Conservation (phyloP, 2,113 vertebrate genomes). For the Montifringilla adamsi region DNA sequence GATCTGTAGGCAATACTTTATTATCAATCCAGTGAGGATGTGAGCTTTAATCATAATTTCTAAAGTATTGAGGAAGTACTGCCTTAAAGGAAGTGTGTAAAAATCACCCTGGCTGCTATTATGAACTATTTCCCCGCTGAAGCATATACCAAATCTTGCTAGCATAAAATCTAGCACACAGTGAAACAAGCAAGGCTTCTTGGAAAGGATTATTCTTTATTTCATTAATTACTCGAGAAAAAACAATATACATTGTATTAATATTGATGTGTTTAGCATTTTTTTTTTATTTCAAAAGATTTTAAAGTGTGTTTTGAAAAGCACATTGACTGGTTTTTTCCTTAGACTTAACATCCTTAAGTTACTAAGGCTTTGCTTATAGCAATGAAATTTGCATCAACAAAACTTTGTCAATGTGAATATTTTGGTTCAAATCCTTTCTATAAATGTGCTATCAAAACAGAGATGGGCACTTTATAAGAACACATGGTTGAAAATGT, state of each 20-base stretch:
- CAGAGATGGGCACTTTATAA: neutral
- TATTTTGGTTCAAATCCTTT: neutral
- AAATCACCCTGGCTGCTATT: neutral
- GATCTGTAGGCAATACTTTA: neutral
- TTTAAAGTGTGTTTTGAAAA: neutral
- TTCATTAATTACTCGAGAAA: neutral
- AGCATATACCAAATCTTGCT: neutral
- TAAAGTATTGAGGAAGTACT: neutral
- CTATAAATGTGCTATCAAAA: neutral
- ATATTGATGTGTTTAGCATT: fast-evolving
- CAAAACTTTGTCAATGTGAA: neutral
- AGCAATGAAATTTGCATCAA: neutral
- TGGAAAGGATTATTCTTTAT: neutral
- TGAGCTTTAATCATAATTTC: neutral
- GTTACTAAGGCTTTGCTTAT: neutral
- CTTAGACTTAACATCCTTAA: neutral
- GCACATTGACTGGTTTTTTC: neutral
- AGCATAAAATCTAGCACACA: neutral
- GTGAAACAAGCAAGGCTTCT: neutral
- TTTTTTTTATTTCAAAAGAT: neutral
- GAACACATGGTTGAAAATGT: neutral
- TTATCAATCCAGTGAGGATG: neutral
- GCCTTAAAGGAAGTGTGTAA: neutral
- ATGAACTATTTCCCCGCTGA: neutral
- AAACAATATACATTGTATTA: neutral